Conservation (phyloP, 2,888 invertebrate genomes). For the Phalera bucephala region DNA sequence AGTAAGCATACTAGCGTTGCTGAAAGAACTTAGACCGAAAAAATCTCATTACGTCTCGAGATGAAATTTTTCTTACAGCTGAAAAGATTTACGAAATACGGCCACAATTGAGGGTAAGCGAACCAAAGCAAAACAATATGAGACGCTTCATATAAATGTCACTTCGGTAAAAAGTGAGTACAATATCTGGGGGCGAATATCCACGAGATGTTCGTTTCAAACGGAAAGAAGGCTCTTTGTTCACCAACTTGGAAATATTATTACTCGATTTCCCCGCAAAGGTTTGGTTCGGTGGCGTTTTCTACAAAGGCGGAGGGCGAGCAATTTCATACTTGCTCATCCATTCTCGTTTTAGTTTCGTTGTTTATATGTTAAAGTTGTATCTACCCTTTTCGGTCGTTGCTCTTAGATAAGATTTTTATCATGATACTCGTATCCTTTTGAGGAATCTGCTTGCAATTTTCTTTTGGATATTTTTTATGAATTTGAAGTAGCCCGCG, state of each 20-base stretch:
- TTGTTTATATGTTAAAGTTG: slow-evolving; percentile 59
- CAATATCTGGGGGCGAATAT: slow-evolving; percentile 52
- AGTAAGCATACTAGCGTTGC: no score
- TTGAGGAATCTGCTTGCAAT: slow-evolving; percentile 44
- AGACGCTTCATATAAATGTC: slow-evolving; percentile 34
- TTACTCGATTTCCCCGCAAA: slow-evolving; percentile 64
- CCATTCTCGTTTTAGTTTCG: slow-evolving; percentile 50
- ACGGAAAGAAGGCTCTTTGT: slow-evolving; percentile 55
- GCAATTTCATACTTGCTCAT: slow-evolving; percentile 58
- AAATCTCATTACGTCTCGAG: slow-evolving; percentile 8
- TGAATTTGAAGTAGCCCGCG: slow-evolving; percentile 48
- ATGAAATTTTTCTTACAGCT: slow-evolving; percentile 11
- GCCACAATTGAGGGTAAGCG: slow-evolving; percentile 12
- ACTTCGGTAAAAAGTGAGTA: slow-evolving; percentile 37
- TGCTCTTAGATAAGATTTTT: slow-evolving; percentile 43
- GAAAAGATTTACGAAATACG: slow-evolving; percentile 15
- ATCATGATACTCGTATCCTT: slow-evolving; percentile 42
- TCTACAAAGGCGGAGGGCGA: slow-evolving; percentile 47
- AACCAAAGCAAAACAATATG: slow-evolving; percentile 33
- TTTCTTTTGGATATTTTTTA: slow-evolving; percentile 48
- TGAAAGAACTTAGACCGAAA: background rate
- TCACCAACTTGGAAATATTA: slow-evolving; percentile 72
- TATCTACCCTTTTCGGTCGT: slow-evolving; percentile 50
- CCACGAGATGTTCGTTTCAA: slow-evolving; percentile 51
- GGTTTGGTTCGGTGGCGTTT: slow-evolving; percentile 40